Percentiles rank a stretch among this genome's conserved stretches.
These are phyloP conservation scores for Tolypeutes matacus DNA, from an alignment of 2,797 vertebrate genomes.

Conservation along the genomic window DNA sequence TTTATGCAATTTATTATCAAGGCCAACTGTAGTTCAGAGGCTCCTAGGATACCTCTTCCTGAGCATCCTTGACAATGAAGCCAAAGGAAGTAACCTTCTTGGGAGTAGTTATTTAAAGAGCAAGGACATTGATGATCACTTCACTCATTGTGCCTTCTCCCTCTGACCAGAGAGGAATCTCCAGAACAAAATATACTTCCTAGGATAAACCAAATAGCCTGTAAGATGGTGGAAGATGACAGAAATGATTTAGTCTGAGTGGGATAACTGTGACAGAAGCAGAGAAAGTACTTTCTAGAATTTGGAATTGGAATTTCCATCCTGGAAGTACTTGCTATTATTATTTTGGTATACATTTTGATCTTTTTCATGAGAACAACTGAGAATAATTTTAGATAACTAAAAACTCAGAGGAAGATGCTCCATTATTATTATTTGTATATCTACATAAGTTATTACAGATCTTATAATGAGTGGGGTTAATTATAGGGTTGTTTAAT, in stretches of 20 bases:
- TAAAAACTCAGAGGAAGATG: neutral
- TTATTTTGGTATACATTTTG: neutral
- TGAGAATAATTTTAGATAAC: neutral
- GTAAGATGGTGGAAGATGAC: neutral
- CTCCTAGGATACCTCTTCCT: constrained; percentile 50
- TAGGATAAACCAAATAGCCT: neutral
- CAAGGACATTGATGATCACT: constrained; percentile 17
- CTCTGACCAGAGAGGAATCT: constrained; percentile 6
- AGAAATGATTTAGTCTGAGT: neutral
- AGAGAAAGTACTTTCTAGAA: neutral
- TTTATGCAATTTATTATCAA: constrained; percentile 8
- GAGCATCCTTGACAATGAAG: constrained; percentile 21
- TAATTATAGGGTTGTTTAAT: neutral
- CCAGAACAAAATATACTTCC: constrained; percentile 34
- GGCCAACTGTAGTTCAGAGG: constrained; percentile 32
- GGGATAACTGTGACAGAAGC: neutral
- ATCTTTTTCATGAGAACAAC: constrained; percentile 31
- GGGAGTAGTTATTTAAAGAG: constrained; percentile 64
- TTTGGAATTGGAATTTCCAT: neutral
- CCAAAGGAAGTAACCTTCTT: constrained; percentile 56
- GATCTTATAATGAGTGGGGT: neutral
- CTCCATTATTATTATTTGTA: neutral
- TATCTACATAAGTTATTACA: neutral
- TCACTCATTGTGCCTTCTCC: neutral
- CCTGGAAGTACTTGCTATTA: neutral